Conservation (phyloP, 1,140 invertebrate genomes). For the Leptonema lineaticorne region DNA sequence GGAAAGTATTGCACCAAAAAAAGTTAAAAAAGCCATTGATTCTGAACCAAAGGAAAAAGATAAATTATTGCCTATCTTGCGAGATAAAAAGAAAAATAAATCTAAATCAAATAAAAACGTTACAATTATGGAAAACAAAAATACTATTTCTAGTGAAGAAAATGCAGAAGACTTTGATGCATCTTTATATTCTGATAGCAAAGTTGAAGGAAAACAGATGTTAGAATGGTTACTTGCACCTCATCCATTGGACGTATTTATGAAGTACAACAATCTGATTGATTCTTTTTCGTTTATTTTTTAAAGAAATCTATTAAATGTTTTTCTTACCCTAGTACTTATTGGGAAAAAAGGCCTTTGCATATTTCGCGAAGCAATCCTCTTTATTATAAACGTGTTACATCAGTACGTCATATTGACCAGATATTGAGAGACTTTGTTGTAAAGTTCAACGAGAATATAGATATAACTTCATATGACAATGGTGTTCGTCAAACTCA, state of each 20-base stretch:
- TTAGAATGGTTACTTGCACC: conserved; percentile 8
- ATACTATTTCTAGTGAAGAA: not conserved
- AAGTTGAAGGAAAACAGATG: not conserved
- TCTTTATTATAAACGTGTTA: conserved; percentile 71
- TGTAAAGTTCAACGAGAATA: conserved; percentile 80
- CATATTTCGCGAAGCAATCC: conserved; percentile 67
- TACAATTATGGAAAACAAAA: not conserved
- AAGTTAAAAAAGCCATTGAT: not conserved
- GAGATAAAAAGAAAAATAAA: too few relatives aligned
- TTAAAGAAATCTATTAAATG: not conserved
- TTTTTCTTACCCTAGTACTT: conserved; percentile 45
- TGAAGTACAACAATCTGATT: conserved; percentile 6
- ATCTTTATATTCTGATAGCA: not conserved
- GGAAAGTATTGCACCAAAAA: not conserved
- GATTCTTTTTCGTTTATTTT: too few relatives aligned
- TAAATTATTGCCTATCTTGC: too few relatives aligned
- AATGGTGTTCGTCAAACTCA: conserved; percentile 80
- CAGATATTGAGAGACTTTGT: conserved; percentile 72
- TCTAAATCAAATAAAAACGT: not conserved
- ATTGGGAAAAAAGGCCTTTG: conserved; percentile 82
- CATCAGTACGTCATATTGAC: conserved; percentile 77
- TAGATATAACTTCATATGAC: conserved; percentile 86
- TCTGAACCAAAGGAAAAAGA: too few relatives aligned
- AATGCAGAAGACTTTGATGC: not conserved
- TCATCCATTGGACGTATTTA: not conserved